Base-by-base conservation (phyloP, 2,888 invertebrate species). In the Miltochrista miniata region DNA sequence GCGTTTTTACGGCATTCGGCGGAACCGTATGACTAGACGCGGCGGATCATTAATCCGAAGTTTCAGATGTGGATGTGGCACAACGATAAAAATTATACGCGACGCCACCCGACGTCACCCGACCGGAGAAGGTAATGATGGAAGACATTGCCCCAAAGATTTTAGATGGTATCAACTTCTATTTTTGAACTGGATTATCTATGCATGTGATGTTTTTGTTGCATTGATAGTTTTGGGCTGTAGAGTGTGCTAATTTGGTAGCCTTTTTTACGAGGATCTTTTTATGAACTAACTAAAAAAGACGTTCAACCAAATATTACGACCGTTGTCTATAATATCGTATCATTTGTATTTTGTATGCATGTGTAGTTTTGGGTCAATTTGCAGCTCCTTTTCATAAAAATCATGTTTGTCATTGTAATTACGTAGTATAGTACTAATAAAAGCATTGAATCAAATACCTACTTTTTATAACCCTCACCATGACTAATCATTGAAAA, bases 1-100 rank as follows among this genome's bases (percentile, higher is more conserved):
- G 84, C 83, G 88, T 91, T 91, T 91, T 91, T 91, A 91, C 88
- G 85, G 90, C 87, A 72, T 88, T 86, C 85, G 81, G 81, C 83
- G 83, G 87, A 83, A 90, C 88, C 88, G 89, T 90, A 89, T 90
- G 90, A 90, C 90, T 91, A 91, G 90, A 91, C 90, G 86, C 74
- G 79, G 56, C 80, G 90, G 86, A 80, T 81, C 90, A 91, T 91
- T 91, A 91, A 90, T 89, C 84, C 81, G 76, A 82, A 83, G 74
- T 85, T 90, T 87, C 86, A 85, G 87, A 87, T 87, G 86, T 81
- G 85, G 48, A 53, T 53, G 48, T 43, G 77, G 82, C 70, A 68
- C 65, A 70, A 73, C 86, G 87, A 86, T 89, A 90, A 90, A 89
- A 89, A 90, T 88, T 84, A 87, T 82, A 76, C 72, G 65, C 75